A percentile compares a stretch with the other conserved stretches of the same genome.
Conservation (phyloP, 2,888 invertebrate species). For the Hydriomena furcata region DNA sequence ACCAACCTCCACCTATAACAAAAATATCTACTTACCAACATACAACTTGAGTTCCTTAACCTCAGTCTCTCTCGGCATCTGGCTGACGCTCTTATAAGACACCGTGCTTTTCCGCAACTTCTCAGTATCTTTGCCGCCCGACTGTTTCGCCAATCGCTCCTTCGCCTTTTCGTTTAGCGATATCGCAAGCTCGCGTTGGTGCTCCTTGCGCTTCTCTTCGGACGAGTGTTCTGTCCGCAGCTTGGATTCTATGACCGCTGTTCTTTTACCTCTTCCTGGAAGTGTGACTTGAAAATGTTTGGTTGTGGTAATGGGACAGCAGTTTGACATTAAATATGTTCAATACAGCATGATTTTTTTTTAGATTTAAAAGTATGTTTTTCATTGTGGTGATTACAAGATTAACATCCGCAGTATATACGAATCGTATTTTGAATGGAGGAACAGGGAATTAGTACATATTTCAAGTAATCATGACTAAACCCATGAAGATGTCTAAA, state of each 20-base stretch:
- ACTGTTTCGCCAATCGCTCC: conserved; percentile 94
- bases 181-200: conserved; percentile 97
- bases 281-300: conserved; percentile 25
- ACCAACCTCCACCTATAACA: no score
- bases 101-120: conserved; percentile 97
- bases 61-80: conserved; percentile 97
- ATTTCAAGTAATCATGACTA: no score
- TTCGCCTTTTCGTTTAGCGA: conserved; percentile 96
- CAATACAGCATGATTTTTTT: no score
- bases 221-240: conserved; percentile 96
- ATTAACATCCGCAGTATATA: no score
- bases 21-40: conserved; percentile 88
- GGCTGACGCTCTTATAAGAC: conserved; percentile 95
- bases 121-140: conserved; percentile 92
- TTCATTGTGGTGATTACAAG: no score
- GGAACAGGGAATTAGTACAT: no score
- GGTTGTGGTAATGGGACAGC: no score
- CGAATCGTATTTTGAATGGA: no score
- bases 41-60: conserved; percentile 96
- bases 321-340: no score
- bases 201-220: conserved; percentile 98
- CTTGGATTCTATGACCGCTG: conserved; percentile 96
- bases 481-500: no score
- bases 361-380: no score
- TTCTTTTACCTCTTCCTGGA: conserved; percentile 89